A percentile compares a stretch with the other conserved stretches of the same genome.
Conservation (phyloP, 2,888 invertebrate genomes). For the Xestoiulus laeticollis region DNA sequence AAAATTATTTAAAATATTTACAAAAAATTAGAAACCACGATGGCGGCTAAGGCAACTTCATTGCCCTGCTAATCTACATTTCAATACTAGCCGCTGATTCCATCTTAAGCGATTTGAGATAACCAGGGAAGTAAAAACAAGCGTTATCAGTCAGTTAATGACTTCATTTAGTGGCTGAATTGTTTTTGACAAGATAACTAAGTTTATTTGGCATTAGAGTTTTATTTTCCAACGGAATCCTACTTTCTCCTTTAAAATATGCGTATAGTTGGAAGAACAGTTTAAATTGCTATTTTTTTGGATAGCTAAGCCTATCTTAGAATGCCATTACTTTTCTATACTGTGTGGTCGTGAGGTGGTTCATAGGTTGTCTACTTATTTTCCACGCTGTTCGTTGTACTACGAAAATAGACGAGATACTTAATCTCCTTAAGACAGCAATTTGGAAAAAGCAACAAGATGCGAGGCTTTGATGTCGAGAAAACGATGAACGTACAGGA, state of each 20-base stretch:
- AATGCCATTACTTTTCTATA: background rate
- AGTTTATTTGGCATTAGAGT: background rate
- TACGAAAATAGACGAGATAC: background rate
- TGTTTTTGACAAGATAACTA: constrained; percentile 15
- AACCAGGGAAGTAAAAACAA: background rate
- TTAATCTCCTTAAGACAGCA: background rate
- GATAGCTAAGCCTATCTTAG: background rate
- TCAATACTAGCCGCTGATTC: background rate
- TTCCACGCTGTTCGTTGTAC: background rate
- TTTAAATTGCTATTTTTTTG: background rate
- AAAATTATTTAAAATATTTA: no score
- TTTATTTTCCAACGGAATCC: background rate
- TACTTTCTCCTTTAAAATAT: constrained; percentile 1
- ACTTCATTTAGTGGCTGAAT: background rate
- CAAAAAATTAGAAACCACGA: background rate
- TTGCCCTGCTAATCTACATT: background rate
- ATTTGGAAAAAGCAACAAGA: constrained; percentile 4
- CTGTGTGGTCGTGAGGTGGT: background rate
- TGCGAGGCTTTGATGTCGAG: background rate
- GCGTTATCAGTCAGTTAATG: background rate
- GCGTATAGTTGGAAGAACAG: background rate
- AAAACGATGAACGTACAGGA: background rate
- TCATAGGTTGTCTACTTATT: background rate
- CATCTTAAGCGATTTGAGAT: background rate
- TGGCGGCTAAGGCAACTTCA: background rate